phyloP scores from a whole-genome alignment of 37 sponge, comb jelly and placozoan species.

The Halichondria panicea region DNA sequence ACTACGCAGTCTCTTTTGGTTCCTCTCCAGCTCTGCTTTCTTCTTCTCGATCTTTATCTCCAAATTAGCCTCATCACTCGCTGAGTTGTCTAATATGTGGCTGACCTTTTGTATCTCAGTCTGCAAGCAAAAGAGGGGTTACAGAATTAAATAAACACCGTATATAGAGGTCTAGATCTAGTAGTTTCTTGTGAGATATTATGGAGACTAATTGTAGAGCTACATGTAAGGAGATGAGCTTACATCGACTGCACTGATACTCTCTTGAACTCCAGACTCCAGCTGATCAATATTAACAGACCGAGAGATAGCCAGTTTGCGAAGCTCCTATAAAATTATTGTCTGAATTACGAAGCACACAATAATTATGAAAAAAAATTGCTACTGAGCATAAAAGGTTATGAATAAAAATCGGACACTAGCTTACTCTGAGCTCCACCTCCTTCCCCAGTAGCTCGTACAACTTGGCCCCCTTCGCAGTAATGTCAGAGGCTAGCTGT shows the following conservation, averaged over 20 bases:
- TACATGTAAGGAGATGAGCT: background rate
- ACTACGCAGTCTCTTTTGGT: conserved; percentile 85
- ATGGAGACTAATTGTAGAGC: background rate
- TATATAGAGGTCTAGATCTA: background rate
- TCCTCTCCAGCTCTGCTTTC: conserved; percentile 92
- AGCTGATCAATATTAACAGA: conserved; percentile 86
- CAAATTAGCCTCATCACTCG: conserved; percentile 90
- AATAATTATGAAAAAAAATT: too few species aligned
- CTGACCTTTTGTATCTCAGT: conserved; percentile 75
- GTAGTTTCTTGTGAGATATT: background rate
- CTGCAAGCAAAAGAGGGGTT: conserved; percentile 20
- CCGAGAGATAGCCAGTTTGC: conserved; percentile 68
- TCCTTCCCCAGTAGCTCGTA: conserved; percentile 90
- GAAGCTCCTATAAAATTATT: conserved; percentile 46
- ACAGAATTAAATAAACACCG: background rate
- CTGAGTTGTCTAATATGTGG: conserved; percentile 81
- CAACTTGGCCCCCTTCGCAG: conserved; percentile 85
- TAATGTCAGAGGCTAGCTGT: conserved; percentile 94
- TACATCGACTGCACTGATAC: conserved; percentile 73
- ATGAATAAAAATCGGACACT: background rate
- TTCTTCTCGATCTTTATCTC: conserved; percentile 96
- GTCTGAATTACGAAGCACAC: too few species aligned
- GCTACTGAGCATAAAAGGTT: too few species aligned
- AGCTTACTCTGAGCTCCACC: conserved; percentile 78
- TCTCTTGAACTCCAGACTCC: conserved; percentile 73